A percentile compares a stretch with the other conserved stretches of the same genome.
These are phyloP conservation scores for Dicaeum eximium DNA, from an alignment of 2,113 vertebrate genomes.

Conservation along the genomic window DNA sequence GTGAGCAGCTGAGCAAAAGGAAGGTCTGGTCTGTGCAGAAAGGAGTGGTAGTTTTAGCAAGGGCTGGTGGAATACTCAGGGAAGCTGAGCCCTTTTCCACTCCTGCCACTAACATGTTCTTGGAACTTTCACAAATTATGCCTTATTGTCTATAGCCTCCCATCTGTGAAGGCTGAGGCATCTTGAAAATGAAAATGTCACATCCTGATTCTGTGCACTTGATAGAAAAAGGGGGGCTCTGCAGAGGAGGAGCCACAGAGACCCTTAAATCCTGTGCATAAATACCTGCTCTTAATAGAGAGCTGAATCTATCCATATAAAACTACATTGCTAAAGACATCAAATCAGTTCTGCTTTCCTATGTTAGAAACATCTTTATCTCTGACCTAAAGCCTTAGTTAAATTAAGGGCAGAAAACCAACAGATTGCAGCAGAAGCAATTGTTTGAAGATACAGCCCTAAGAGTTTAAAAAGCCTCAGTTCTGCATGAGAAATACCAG, in stretches of 20 bases:
- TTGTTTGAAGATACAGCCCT: not conserved
- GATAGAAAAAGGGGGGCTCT: not conserved
- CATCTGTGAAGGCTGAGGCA: not conserved
- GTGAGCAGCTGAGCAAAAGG: not conserved
- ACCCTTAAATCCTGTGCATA: not conserved
- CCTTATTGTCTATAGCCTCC: not conserved
- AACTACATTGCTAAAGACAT: not conserved
- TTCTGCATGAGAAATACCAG: not conserved
- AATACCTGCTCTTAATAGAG: not conserved
- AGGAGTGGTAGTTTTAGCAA: not conserved
- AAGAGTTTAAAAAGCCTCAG: not conserved
- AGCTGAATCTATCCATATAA: not conserved
- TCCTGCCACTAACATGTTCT: not conserved
- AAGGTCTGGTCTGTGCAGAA: not conserved
- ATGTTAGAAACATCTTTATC: not conserved
- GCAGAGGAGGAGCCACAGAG: not conserved
- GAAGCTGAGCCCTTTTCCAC: slow-evolving; percentile 25
- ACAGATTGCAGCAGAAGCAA: not conserved
- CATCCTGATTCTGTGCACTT: not conserved
- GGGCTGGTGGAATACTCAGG: not conserved
- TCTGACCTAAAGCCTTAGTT: not conserved
- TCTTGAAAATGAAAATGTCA: not conserved
- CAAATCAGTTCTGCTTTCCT: not conserved
- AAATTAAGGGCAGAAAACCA: not conserved
- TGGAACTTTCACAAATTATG: slow-evolving; percentile 52